Percentiles rank a stretch among this genome's conserved stretches.
phyloP scores from a whole-genome alignment of 2,797 vertebrate species.

The Gymnothorax reevesii region DNA sequence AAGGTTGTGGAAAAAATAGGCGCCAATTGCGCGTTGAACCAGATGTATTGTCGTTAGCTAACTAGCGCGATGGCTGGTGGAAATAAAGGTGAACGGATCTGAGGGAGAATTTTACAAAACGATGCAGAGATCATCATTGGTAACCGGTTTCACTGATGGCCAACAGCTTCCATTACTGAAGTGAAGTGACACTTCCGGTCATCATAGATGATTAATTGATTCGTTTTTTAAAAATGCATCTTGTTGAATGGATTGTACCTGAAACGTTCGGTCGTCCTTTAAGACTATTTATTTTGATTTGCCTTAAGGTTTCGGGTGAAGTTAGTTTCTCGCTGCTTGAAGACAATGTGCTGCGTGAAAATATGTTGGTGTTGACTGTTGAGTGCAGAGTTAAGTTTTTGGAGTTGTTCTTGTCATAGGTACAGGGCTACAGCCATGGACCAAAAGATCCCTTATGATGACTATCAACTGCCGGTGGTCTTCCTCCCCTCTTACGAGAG shows the following conservation, averaged over 20 bases:
- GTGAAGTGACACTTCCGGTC: not conserved
- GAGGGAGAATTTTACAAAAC: not conserved
- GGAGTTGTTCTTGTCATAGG: not conserved
- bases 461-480: conserved; percentile 89
- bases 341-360: not conserved
- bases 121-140: not conserved
- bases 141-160: not conserved
- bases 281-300: not conserved
- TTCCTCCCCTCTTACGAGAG: conserved; percentile 92
- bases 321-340: not conserved
- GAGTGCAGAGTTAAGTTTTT: not conserved
- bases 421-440: conserved; percentile 69
- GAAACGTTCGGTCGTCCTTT: not conserved
- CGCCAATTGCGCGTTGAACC: not conserved
- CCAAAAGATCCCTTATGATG: conserved; percentile 85
- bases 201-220: not conserved
- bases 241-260: not conserved
- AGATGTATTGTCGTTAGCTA: not conserved
- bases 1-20: not conserved
- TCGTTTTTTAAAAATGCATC: not conserved
- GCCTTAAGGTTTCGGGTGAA: not conserved
- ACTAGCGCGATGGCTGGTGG: not conserved
- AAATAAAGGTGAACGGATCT: not conserved
- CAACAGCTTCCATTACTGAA: not conserved
- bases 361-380: not conserved